These are phyloP conservation scores for Tenthredo mesomela DNA, from an alignment of 2,888 invertebrate genomes.

Conservation along the genomic window DNA sequence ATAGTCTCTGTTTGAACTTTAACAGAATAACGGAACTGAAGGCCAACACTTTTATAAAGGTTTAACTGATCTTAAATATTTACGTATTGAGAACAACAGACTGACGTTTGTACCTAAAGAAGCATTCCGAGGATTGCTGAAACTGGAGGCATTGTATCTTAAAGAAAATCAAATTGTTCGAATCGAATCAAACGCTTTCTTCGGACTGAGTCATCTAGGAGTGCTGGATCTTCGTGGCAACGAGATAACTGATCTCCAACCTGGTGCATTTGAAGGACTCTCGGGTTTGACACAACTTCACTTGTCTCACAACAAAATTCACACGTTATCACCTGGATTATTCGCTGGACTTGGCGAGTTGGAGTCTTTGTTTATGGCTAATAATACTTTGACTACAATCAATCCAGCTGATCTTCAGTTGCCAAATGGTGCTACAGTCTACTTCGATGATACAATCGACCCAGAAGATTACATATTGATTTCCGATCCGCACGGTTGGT, in stretches of 20 bases:
- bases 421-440: conserved; percentile 70
- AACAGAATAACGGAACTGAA: conserved; percentile 73
- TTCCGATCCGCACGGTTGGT: background rate
- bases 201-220: conserved; percentile 53
- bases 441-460: conserved; percentile 64
- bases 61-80: background rate
- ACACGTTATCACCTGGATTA: background rate
- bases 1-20: conserved; percentile 74
- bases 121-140: conserved; percentile 43
- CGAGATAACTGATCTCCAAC: conserved; percentile 36
- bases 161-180: conserved; percentile 74
- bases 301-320: background rate
- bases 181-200: conserved; percentile 69
- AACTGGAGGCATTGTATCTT: conserved; percentile 68
- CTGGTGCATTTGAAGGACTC: background rate
- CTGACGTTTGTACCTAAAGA: background rate
- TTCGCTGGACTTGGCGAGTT: background rate
- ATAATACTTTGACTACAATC: conserved; percentile 57
- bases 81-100: background rate
- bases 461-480: background rate
- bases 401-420: conserved; percentile 67
- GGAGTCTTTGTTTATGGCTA: background rate
- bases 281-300: background rate
- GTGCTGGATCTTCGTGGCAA: conserved; percentile 55
- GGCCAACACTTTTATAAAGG: background rate